Percentiles rank a stretch among this genome's conserved stretches.
Conservation (phyloP, 2,113 vertebrate species). For the Benitochromis conjunctus region DNA sequence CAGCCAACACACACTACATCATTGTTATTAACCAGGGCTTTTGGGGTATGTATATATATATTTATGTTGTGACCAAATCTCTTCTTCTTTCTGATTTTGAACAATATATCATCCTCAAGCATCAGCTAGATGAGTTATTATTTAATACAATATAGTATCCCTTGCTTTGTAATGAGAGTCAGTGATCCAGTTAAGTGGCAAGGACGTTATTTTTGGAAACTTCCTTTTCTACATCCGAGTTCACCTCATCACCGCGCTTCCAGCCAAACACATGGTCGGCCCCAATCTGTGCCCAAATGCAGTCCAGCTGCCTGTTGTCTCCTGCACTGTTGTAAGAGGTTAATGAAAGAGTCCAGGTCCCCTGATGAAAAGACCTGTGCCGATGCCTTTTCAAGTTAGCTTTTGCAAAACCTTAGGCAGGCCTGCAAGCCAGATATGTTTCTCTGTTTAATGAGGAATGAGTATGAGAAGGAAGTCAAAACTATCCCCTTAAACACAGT, state of each 20-base stretch:
- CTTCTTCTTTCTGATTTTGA: neutral
- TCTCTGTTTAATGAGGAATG: conserved; percentile 22
- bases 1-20: neutral
- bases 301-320: conserved; percentile 51
- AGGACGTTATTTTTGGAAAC: conserved; percentile 22
- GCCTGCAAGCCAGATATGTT: neutral
- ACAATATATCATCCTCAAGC: neutral
- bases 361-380: conserved; percentile 53
- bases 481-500: neutral
- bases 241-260: neutral
- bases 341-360: conserved; percentile 50
- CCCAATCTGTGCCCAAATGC: conserved; percentile 47
- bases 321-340: conserved; percentile 40
- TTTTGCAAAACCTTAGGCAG: conserved; percentile 11
- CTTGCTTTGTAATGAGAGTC: neutral
- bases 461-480: neutral
- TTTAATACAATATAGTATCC: neutral
- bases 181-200: neutral
- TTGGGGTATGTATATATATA: neutral
- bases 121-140: neutral
- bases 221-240: conserved; percentile 10
- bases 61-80: neutral
- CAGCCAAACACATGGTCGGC: conserved; percentile 50
- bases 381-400: conserved; percentile 12
- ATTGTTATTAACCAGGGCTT: neutral